Base-by-base conservation (phyloP, 2,888 invertebrate species). In the Scelioninae gen. 1 region DNA sequence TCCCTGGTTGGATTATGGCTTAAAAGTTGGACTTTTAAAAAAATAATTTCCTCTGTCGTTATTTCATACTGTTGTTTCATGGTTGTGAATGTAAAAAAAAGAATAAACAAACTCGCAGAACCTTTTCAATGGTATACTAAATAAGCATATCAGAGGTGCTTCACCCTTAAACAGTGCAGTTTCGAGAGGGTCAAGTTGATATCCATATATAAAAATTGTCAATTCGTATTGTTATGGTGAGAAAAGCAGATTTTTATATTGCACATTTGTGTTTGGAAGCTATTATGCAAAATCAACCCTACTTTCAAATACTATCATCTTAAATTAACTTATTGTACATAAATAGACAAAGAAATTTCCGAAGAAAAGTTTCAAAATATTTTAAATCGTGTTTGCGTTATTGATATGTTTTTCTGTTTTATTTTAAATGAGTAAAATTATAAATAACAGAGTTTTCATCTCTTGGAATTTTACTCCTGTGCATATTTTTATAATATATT, bases 91-190 rank as follows among this genome's bases (percentile, higher is more conserved):
- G 65, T n/a, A 43, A 75, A 58, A 81, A 75, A 75, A 69, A 65
- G 69, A 75, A 75, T 81, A 81, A 81, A 81, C 81, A 81, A 81
- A 81, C 75, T 47, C 60, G n/a, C 63, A 55, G 69, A 56, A 62
- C 75, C 81, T 81, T 81, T 81, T 81, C 68, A 80, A 74, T 81
- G 75, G 63, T 75, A 56, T 53, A 65, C 81, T 58, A 81, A 81
- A 75, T 69, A 69, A 81, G 81, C 69, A 75, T 69, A 15, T 63
- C 81, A 69, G 75, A 81, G 81, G 81, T 75, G 75, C 81, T 81
- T 81, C 81, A 81, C 81, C 81, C 75, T 75, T 69, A 69, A 81
- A 53, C 68, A 49, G 43, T 47, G 40, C 62, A 62, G 49, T 75
- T 68, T 51, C 72, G 74, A 75, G 74, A 68, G 23, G 80, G 80